phyloP scores from a whole-genome alignment of 2,113 vertebrate genomes.

The Raja brachyura region DNA sequence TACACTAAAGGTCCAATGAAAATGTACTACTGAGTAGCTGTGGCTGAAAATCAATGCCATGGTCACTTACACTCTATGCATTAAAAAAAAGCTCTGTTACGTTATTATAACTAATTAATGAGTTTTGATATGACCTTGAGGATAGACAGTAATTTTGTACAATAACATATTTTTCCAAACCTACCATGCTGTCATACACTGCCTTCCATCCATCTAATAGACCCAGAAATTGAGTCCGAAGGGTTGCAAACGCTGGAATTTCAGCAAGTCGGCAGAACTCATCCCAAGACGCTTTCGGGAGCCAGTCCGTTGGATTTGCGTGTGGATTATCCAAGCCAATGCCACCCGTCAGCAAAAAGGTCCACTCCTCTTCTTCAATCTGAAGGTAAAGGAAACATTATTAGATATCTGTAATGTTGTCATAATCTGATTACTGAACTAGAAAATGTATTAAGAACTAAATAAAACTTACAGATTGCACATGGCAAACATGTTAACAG shows the following conservation, averaged over 20 bases:
- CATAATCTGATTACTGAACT: neutral
- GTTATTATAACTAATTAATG: neutral
- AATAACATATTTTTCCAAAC: constrained; percentile 41
- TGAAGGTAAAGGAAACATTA: constrained; percentile 43
- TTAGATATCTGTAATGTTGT: neutral
- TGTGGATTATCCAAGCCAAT: constrained; percentile 75
- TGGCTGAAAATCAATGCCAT: neutral
- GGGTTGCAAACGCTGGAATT: constrained; percentile 57
- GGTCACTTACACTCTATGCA: neutral
- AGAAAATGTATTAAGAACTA: neutral
- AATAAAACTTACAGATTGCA: neutral
- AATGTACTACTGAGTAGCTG: neutral
- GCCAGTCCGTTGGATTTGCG: constrained; percentile 72
- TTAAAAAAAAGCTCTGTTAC: neutral
- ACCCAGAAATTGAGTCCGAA: constrained; percentile 59
- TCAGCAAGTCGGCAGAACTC: constrained; percentile 74
- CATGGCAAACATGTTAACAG: neutral
- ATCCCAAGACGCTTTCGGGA: constrained; percentile 77
- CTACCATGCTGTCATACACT: constrained; percentile 75
- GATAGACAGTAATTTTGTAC: neutral
- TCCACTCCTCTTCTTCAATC: constrained; percentile 73
- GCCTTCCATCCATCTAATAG: constrained; percentile 70
- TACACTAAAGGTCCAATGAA: neutral
- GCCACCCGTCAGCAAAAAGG: constrained; percentile 77
- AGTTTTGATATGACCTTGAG: neutral